Evolutionary conservation across 1,140 invertebrate species (phyloP), one percentile per base, ranked within the genome.

Genomic region (Heterodera schachtii): DNA sequence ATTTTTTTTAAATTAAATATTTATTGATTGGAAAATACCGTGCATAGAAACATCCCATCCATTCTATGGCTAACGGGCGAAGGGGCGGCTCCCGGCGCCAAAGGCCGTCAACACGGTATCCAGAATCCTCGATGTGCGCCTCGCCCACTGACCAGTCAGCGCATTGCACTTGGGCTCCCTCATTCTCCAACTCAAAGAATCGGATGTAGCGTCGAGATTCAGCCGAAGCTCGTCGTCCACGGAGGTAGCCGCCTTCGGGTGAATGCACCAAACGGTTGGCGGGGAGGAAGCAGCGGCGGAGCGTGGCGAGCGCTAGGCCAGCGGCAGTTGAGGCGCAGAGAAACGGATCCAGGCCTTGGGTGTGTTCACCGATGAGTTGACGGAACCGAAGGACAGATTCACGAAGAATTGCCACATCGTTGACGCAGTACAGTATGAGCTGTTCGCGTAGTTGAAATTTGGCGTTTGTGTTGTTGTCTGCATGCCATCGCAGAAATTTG

Each of bases 1-100:
- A 52, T 52, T 52, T 44, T 19, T 74, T 41, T 46, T n/a, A n/a
- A n/a, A n/a, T n/a, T n/a, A n/a, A n/a, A n/a, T n/a, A n/a, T n/a
- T n/a, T n/a, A n/a, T n/a, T n/a, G n/a, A n/a, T n/a, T n/a, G n/a
- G n/a, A n/a, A n/a, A n/a, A 80, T 2, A 79, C 69, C 74, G 19
- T 80, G 76, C 66, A n/a, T 69, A 77, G 44, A n/a, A n/a, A n/a
- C 75, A 79, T 5, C 78, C 78, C 1, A 79, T n/a, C n/a, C 49
- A 80, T 19, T 80, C 78, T 11, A 80, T 74, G 7, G 74, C 78
- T 3, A 80, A 9, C 3, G 78, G 69, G 4, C 78, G 0, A 73
- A 47, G 66, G 13, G 78, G 69, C 2, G 21, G 78, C 0, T 60
- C 8, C 2, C 69, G 44, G 0, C 5, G 16, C 69, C 78, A 78